Evolutionary conservation across 2,113 vertebrate species (phyloP).

Genomic region (Camarhynchus parvulus): DNA sequence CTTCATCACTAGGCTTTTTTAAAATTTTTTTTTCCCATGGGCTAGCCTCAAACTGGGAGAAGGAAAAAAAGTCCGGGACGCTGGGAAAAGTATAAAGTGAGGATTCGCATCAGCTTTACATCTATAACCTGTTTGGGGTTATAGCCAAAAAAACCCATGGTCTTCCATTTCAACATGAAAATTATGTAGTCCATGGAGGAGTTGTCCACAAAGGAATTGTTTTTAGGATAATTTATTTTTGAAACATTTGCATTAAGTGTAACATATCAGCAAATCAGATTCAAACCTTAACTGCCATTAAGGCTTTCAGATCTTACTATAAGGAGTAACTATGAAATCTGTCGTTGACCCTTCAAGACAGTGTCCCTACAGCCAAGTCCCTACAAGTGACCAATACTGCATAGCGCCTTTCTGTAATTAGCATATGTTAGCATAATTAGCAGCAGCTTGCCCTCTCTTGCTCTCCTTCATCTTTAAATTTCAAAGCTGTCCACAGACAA

Average conservation of each 20-base stretch:
- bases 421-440: background rate
- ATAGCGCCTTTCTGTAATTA: background rate
- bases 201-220: background rate
- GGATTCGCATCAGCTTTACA: background rate
- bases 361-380: background rate
- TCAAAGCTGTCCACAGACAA: background rate
- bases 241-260: background rate
- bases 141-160: background rate
- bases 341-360: background rate
- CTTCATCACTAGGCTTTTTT: background rate
- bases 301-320: background rate
- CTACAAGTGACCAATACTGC: background rate
- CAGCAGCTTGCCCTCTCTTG: background rate
- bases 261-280: background rate
- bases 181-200: background rate
- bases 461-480: background rate
- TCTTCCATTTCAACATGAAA: background rate
- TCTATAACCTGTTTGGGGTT: background rate
- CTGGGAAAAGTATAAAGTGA: background rate
- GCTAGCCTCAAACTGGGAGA: background rate
- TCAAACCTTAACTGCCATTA: background rate
- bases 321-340: background rate
- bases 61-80: background rate
- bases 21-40: accelerated
- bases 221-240: background rate